Base-by-base conservation (phyloP, 2,113 vertebrate genomes). In the zebrafish (Danio rerio) region DNA sequence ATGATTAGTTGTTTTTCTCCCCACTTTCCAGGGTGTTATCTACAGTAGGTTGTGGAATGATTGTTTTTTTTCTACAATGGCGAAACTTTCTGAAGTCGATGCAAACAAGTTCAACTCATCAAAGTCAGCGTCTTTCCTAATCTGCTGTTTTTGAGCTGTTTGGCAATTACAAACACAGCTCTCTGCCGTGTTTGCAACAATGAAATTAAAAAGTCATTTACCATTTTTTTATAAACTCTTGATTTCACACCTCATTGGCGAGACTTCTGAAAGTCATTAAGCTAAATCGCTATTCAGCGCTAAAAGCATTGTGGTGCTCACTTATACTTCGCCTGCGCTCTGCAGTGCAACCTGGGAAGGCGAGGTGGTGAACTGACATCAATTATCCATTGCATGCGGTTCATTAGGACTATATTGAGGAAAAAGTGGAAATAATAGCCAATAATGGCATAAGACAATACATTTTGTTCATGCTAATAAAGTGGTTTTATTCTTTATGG, bases 161-260 rank as follows among this genome's bases (percentile, higher is more conserved):
- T 77, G 74, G 43, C 74, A 77, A 77, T 77, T 63, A 77, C 74
- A 40, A 58, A 43, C 1, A 5, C n/a, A 61, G 55, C n/a, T 31
- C 58, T 63, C 20, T 63, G 59, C 20, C 59, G 6, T 52, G 59
- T 78, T 63, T 49, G 43, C 43, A 63, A 78, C 20, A 78, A 78
- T 47, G 58, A 52, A 78, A 63, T 78, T 31, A 63, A 78, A 78
- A 78, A 63, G 10, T 50, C 18, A 78, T 78, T 78, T 62, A 78
- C 12, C 45, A 49, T 63, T 78, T 62, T n/a, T 76, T 61, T 16
- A 9, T 50, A 40, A 78, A 50, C 18, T 63, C 75, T 63, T 47
- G 58, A 50, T 78, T 78, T 78, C 75, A 78, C 59, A 40, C 75
- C 75, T 78, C 75, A 63, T 63, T 78, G 56, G 59, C 3, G 20